Evolutionary conservation across 2,888 invertebrate species (phyloP), one percentile per base, ranked within the genome.

Genomic region (Archips xylosteana): DNA sequence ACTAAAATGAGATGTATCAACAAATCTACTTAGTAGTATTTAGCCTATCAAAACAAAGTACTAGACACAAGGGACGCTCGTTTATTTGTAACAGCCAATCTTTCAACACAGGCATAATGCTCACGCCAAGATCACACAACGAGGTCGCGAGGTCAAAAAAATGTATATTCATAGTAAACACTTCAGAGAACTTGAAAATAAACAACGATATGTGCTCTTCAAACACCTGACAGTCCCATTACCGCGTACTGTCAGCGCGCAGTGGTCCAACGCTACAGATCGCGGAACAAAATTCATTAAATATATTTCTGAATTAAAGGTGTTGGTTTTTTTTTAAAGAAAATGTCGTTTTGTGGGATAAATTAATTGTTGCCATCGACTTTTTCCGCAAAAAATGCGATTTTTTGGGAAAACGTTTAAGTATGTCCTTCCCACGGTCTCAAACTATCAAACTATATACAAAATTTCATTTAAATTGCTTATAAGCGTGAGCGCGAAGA

Each of bases 161-260:
- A 87, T 81, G 86, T 76, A 79, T 75, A 79, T 75, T 75, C 76
- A 75, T 78, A 81, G 79, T 82, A 82, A 79, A 79, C 79, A 84
- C 83, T 87, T 82, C 85, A 77, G 76, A 81, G 83, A 84, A 85
- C 79, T 80, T 81, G 81, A 89, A 89, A 89, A 89, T 90, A 90
- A 89, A 90, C 83, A 86, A 76, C 81, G 82, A 84, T 82, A 83
- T 83, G 81, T 83, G 82, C 87, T 85, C 82, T 81, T 88, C 89
- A 89, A 88, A 89, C 87, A 90, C 87, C 84, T 89, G 90, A 91
- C 90, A 91, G 89, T 79, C 87, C 89, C 85, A 90, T 91, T 91
- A 91, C 88, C 82, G 84, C 81, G 87, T 86, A 88, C 87, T 89
- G 86, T 88, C 85, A 83, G 79, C 83, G 85, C 87, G 85, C 83